These are phyloP conservation scores for Hyperoplus immaculatus DNA, from an alignment of 2,797 vertebrate genomes.

Conservation along the genomic window DNA sequence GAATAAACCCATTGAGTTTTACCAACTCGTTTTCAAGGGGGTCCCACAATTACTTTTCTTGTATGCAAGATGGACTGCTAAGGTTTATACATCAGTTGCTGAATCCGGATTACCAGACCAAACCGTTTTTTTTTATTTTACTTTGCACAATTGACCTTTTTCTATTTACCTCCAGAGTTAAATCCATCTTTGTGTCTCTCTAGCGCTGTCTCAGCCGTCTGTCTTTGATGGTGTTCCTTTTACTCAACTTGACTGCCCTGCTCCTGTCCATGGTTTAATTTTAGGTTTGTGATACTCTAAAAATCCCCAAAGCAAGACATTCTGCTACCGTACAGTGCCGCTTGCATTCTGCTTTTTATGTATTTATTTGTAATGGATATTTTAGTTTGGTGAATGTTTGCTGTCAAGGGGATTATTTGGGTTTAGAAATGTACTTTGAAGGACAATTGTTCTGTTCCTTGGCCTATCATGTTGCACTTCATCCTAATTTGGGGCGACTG, in stretches of 20 bases:
- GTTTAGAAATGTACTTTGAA: slow-evolving; percentile 58
- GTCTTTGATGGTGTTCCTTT: slow-evolving; percentile 13
- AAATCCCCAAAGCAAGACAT: slow-evolving; percentile 54
- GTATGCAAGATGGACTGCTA: background rate
- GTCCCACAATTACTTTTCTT: background rate
- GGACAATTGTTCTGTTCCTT: slow-evolving; percentile 55
- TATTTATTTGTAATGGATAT: slow-evolving; percentile 54
- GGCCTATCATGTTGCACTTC: slow-evolving; percentile 36
- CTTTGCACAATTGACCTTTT: background rate
- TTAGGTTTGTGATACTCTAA: slow-evolving; percentile 46
- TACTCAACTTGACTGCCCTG: slow-evolving; percentile 13
- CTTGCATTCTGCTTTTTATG: slow-evolving; percentile 48
- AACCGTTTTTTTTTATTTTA: background rate
- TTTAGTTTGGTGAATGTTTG: slow-evolving; percentile 59
- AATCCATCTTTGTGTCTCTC: slow-evolving; percentile 5
- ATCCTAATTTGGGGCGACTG: too few relatives aligned
- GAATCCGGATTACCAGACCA: background rate
- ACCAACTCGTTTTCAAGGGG: too few relatives aligned
- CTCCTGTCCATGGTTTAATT: slow-evolving; percentile 48
- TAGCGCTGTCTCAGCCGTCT: background rate
- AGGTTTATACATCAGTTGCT: background rate
- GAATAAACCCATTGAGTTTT: too few relatives aligned
- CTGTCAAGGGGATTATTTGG: slow-evolving; percentile 64
- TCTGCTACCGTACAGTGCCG: slow-evolving; percentile 34
- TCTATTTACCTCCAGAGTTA: background rate